Conservation (phyloP, 2,113 vertebrate species). For the Kryptolebias marmoratus region DNA sequence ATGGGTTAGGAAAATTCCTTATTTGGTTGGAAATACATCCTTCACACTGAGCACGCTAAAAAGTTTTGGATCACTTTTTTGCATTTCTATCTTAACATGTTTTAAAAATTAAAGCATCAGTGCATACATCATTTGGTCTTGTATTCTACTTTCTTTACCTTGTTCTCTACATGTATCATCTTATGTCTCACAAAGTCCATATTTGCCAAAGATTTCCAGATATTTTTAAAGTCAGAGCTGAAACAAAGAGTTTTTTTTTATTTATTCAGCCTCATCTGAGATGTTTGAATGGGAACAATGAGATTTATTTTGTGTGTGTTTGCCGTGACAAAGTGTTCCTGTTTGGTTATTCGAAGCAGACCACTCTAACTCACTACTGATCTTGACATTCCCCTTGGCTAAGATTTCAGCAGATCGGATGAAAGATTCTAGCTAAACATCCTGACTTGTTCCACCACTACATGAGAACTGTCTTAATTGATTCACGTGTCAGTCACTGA, state of each 20-base stretch:
- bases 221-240: neutral
- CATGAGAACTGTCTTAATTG: conserved; percentile 19
- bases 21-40: no score
- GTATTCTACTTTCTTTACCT: no score
- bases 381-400: conserved; percentile 46
- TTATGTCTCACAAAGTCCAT: no score
- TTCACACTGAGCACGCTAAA: no score
- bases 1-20: no score
- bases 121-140: no score
- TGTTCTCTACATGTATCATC: no score
- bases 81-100: no score
- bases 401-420: conserved; percentile 39
- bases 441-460: conserved; percentile 41
- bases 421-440: conserved; percentile 55
- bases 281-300: conserved; percentile 6
- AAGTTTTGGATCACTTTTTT: no score
- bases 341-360: conserved; percentile 59
- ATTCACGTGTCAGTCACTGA: conserved; percentile 7
- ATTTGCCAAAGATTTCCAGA: neutral
- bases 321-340: conserved; percentile 40
- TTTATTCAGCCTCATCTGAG: conserved; percentile 26
- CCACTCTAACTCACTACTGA: conserved; percentile 22
- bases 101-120: no score
- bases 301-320: conserved; percentile 8
- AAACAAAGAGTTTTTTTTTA: neutral